phyloP scores from a whole-genome alignment of 1,140 invertebrate species.

The Drosophila ficusphila region DNA sequence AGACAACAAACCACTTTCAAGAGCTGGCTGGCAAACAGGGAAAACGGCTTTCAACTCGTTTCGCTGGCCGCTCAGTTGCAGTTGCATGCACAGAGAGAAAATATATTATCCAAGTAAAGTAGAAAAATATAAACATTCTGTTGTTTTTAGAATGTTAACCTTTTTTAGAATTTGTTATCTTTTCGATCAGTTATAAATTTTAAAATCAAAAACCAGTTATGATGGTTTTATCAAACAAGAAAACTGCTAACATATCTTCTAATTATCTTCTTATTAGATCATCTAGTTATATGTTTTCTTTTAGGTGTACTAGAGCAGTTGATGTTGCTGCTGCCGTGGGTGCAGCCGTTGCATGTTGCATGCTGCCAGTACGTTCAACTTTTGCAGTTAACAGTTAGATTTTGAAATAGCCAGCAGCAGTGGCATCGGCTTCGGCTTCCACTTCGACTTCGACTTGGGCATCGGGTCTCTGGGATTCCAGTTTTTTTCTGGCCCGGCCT shows the following conservation, averaged over 20 bases:
- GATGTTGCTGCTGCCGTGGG: conserved; percentile 63
- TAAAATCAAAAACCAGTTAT: no score
- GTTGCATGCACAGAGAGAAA: conserved; percentile 27
- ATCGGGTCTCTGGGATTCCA: conserved; percentile 56
- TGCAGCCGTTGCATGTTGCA: conserved; percentile 80
- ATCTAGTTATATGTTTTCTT: no score
- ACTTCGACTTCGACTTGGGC: neutral
- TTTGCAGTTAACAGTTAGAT: conserved; percentile 83
- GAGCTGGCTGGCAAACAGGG: conserved; percentile 72
- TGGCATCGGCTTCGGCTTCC: conserved; percentile 14
- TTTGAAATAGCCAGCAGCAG: conserved; percentile 78
- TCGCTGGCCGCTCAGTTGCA: conserved; percentile 45
- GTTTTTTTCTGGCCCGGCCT: conserved; percentile 68
- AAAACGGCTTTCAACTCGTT: conserved; percentile 82
- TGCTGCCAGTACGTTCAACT: conserved; percentile 81
- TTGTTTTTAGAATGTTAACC: no score
- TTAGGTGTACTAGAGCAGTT: conserved; percentile 30
- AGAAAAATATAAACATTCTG: no score
- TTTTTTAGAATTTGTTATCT: no score
- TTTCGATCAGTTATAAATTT: no score
- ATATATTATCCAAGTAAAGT: no score
- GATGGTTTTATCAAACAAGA: no score
- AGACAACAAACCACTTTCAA: conserved; percentile 81
- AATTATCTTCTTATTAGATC: no score
- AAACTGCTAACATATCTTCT: no score